phyloP scores from a whole-genome alignment of 2,888 invertebrate genomes.

The Lamproptera curius region DNA sequence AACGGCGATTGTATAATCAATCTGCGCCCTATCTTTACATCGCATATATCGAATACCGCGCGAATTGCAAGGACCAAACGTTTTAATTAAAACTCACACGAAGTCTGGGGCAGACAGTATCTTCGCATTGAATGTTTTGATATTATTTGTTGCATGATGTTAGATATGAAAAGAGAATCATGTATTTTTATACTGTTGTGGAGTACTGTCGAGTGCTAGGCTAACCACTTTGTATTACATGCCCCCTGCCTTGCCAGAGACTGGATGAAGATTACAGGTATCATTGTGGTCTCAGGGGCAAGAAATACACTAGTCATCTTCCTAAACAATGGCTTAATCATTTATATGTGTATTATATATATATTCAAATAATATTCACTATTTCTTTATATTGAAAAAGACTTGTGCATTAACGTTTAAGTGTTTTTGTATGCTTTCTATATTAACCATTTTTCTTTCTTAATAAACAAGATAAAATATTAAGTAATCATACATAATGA shows the following conservation, averaged over 20 bases:
- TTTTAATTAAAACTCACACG: not conserved
- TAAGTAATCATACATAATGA: too few relatives aligned
- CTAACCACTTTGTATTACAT: conserved; percentile 47
- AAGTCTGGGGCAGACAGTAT: not conserved
- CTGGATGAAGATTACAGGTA: conserved; percentile 37
- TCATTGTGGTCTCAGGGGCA: conserved; percentile 27
- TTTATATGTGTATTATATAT: too few relatives aligned
- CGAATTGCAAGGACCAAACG: not conserved
- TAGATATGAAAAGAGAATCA: conserved; percentile 33
- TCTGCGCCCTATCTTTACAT: not conserved
- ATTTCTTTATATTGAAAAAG: too few relatives aligned
- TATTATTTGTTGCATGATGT: conserved; percentile 22
- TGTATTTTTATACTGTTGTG: conserved; percentile 51
- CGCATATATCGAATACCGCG: not conserved
- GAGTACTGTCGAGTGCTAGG: conserved; percentile 45
- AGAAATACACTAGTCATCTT: conserved; percentile 33
- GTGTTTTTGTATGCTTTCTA: too few relatives aligned
- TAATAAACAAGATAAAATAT: too few relatives aligned
- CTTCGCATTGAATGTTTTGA: not conserved
- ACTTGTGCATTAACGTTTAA: too few relatives aligned
- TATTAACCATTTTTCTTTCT: too few relatives aligned
- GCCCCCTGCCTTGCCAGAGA: conserved; percentile 55
- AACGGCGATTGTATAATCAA: not conserved
- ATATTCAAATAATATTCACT: too few relatives aligned
- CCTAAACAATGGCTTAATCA: too few relatives aligned